phyloP scores from a whole-genome alignment of 1,140 invertebrate genomes.

The Drosophila bocqueti region DNA sequence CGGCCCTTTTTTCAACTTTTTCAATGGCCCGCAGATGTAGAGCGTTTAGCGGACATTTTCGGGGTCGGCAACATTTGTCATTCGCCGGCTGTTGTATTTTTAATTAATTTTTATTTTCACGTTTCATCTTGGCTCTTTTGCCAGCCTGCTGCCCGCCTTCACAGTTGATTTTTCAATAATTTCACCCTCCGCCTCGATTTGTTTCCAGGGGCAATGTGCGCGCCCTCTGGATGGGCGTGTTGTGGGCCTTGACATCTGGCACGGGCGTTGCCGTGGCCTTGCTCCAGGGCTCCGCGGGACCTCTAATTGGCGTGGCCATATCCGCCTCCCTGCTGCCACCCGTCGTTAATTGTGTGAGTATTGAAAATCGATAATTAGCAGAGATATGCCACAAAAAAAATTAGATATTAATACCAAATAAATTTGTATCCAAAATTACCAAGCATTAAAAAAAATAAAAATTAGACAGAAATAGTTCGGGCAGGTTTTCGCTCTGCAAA shows the following conservation, averaged over 20 bases:
- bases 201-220: slow-evolving; percentile 88
- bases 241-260: slow-evolving; percentile 90
- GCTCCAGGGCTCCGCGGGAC: slow-evolving; percentile 93
- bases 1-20: slow-evolving; percentile 15
- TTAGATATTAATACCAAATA: neutral
- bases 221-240: slow-evolving; percentile 90
- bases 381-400: neutral
- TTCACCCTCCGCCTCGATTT: slow-evolving; percentile 38
- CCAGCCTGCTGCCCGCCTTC: slow-evolving; percentile 13
- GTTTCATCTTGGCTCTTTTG: slow-evolving; percentile 4
- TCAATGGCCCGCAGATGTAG: slow-evolving; percentile 14
- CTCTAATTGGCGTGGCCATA: slow-evolving; percentile 95
- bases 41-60: slow-evolving; percentile 30
- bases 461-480: neutral
- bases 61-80: slow-evolving; percentile 56
- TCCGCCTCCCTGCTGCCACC: slow-evolving; percentile 95
- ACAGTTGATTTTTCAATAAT: slow-evolving; percentile 64
- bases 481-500: neutral
- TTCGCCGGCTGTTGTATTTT: slow-evolving; percentile 58
- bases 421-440: neutral
- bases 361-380: neutral
- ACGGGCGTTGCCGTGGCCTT: slow-evolving; percentile 94
- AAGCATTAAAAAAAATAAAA: neutral
- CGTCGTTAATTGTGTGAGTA: slow-evolving; percentile 93
- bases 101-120: slow-evolving; percentile 70